A percentile compares a stretch with the other conserved stretches of the same genome.
Evolutionary conservation across 2,888 invertebrate genomes (phyloP).

Genomic region (Rotaria macrura): DNA sequence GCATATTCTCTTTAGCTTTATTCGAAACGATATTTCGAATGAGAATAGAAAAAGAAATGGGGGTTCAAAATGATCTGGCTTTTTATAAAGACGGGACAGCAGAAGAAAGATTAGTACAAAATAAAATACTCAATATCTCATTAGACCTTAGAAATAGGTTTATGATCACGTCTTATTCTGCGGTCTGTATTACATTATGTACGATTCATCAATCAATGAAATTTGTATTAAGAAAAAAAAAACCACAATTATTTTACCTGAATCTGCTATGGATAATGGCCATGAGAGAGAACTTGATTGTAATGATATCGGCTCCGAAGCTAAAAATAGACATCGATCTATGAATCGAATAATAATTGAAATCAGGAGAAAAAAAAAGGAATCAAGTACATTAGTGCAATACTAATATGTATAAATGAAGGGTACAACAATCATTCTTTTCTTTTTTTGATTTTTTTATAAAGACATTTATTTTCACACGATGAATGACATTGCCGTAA

Average conservation of each 20-base stretch:
- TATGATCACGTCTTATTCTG: not conserved
- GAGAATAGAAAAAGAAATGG: too few relatives aligned
- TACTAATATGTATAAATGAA: too few relatives aligned
- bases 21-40: too few relatives aligned
- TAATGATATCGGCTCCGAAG: not conserved
- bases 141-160: not conserved
- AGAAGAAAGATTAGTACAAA: not conserved
- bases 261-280: not conserved
- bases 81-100: not conserved
- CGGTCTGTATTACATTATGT: not conserved
- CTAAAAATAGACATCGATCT: not conserved
- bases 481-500: too few relatives aligned
- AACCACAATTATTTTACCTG: not conserved
- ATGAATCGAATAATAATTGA: too few relatives aligned
- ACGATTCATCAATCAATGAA: not conserved
- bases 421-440: too few relatives aligned
- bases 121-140: not conserved
- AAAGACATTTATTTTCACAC: too few relatives aligned
- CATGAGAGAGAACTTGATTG: not conserved
- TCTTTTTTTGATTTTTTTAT: too few relatives aligned
- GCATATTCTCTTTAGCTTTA: not conserved
- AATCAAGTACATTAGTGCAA: too few relatives aligned
- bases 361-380: too few relatives aligned
- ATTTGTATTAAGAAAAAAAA: not conserved
- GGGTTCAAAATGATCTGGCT: too few relatives aligned